Evolutionary conservation across 2,888 invertebrate species (phyloP).

Genomic region (Hypomecis atomaria): DNA sequence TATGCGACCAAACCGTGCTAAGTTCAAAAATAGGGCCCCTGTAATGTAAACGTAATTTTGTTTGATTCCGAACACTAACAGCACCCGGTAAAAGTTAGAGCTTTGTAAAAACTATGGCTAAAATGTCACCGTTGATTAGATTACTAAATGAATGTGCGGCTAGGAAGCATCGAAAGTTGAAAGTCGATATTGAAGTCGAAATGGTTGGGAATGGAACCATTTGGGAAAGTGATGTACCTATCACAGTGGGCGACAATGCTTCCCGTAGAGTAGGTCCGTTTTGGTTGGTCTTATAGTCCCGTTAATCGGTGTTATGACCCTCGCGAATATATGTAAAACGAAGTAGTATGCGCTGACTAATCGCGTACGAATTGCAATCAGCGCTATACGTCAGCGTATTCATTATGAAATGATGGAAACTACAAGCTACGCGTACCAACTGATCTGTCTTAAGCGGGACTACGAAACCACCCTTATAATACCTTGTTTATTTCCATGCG

Average conservation of each 20-base stretch:
- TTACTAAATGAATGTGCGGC: conserved; percentile 32
- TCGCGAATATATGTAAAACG: too few species aligned
- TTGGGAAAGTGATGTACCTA: conserved; percentile 4
- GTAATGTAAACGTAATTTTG: conserved; percentile 59
- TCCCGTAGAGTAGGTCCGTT: conserved; percentile 37
- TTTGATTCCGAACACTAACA: conserved; percentile 49
- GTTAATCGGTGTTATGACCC: too few species aligned
- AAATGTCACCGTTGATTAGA: conserved; percentile 35
- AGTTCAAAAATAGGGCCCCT: too few species aligned
- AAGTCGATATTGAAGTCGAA: conserved; percentile 3
- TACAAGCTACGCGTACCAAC: too few species aligned
- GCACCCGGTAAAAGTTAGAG: conserved; percentile 59
- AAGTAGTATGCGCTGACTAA: too few species aligned
- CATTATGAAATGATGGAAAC: too few species aligned
- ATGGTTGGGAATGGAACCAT: conserved; percentile 9
- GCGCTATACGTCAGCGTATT: too few species aligned
- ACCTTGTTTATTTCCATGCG: conserved; percentile 27
- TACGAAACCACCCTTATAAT: conserved; percentile 4
- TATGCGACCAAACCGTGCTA: too few species aligned
- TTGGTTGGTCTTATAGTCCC: conserved; percentile 1
- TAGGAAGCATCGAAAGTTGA: conserved; percentile 20
- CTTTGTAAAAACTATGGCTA: conserved; percentile 44
- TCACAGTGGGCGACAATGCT: conserved; percentile 29
- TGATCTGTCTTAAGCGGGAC: too few species aligned
- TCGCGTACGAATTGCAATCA: too few species aligned